Conservation (phyloP, 2,888 invertebrate genomes). For the Sacculina carcini region DNA sequence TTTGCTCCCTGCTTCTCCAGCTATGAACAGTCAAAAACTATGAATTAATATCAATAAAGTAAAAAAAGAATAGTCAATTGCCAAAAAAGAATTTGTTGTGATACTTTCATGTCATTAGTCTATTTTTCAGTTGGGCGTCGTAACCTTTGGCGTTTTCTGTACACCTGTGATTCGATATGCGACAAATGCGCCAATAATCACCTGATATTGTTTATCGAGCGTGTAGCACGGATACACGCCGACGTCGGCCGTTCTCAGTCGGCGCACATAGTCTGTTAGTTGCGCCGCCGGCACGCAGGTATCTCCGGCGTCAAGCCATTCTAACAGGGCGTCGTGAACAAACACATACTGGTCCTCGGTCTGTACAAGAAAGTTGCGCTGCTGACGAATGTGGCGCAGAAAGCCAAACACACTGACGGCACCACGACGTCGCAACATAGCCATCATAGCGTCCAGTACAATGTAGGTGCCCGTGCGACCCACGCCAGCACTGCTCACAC, state of each 20-base stretch:
- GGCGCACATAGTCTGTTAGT: background rate
- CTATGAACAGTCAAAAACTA: no score
- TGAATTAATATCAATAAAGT: no score
- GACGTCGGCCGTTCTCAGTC: constrained; percentile 9
- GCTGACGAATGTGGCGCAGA: constrained; percentile 59
- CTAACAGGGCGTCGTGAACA: constrained; percentile 80
- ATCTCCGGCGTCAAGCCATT: constrained; percentile 68
- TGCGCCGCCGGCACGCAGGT: constrained; percentile 28
- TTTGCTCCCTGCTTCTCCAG: no score
- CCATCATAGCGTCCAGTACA: constrained; percentile 77
- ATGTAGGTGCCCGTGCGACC: constrained; percentile 70
- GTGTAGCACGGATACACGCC: constrained; percentile 15
- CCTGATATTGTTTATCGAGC: constrained; percentile 47
- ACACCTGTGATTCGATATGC: no score
- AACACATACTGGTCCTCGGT: constrained; percentile 97
- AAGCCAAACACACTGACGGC: constrained; percentile 77
- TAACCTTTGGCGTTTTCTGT: no score
- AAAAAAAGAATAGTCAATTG: no score
- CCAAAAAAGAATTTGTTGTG: no score
- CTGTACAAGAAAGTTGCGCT: constrained; percentile 79
- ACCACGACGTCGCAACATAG: constrained; percentile 56
- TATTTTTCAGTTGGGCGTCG: no score
- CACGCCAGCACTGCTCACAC: constrained; percentile 23
- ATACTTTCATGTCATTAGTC: no score
- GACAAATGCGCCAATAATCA: no score